Base-by-base conservation (phyloP, 2,797 vertebrate genomes). In the Otolemur crassicaudatus region DNA sequence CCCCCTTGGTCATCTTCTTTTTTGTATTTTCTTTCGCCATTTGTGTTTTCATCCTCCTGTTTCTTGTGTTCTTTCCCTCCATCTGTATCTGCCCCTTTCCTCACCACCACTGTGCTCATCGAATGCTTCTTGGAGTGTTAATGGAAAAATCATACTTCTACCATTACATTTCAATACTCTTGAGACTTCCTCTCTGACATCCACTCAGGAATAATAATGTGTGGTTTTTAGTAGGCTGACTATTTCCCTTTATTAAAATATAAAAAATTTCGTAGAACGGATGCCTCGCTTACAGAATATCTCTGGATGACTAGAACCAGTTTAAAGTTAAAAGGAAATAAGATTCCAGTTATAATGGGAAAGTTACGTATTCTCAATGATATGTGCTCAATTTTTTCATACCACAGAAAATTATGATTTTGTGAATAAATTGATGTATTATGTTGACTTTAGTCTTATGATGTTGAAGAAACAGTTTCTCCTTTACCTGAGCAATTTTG, bases 371-470 rank as follows among this genome's bases (percentile, higher is more conserved):
- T 61, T 76, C 27, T 96, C 75, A 46, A 0, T 80, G 49, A 53
- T 81, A 83, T n/a, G 61, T 89, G 19, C 46, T 91, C n/a, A 61
- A 29, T 65, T 63, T 76, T 92, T 98, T 76, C 49, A 82, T 84
- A 97, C 69, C 89, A 49, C 37, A 53, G 56, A 72, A 96, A 94
- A 96, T 88, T 92, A 61, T 10, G 31, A 29, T 86, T 94, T 70
- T 34, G 37, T 89, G 20, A 56, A 20, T 92, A 95, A 92, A 29
- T 63, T 90, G 53, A 61, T 96, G 46, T 56, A 8, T 90, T 75
- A 67, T 27, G 60, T 88, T 95, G 88, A 67, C 82, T 61, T 94
- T 60, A 89, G 20, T 94, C 97, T 96, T 13, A 85, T 0, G 7
- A 37, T 93, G 76, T 72, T 92, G 67, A 80, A 46, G 79, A 81